Evolutionary conservation across 2,888 invertebrate genomes (phyloP).

Genomic region (Ichneumoninae sp.): DNA sequence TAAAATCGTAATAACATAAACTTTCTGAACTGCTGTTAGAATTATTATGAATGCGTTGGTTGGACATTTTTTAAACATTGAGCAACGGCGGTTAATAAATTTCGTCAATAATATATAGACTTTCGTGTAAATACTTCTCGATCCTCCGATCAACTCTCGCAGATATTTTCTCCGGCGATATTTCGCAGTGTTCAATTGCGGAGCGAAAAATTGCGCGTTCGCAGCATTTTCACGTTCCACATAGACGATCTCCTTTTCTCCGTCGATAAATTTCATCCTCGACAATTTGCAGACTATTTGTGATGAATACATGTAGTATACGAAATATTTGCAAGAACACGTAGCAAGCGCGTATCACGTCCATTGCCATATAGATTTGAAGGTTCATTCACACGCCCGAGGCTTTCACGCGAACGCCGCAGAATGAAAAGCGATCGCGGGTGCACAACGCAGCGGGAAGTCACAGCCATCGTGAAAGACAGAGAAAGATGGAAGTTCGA

Average conservation of each 20-base stretch:
- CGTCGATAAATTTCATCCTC: slow-evolving; percentile 45
- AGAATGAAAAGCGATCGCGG: slow-evolving; percentile 52
- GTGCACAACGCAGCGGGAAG: slow-evolving; percentile 5
- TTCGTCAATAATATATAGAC: slow-evolving; percentile 23
- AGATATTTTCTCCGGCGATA: slow-evolving; percentile 33
- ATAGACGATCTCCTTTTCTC: slow-evolving; percentile 45
- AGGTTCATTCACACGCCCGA: slow-evolving; percentile 58
- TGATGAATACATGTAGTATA: neutral
- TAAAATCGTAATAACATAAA: neutral
- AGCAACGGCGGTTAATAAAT: neutral
- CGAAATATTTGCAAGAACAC: slow-evolving; percentile 24
- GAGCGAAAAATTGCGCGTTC: slow-evolving; percentile 34
- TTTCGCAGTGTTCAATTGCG: slow-evolving; percentile 2
- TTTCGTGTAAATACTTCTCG: slow-evolving; percentile 33
- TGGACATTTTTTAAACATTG: neutral
- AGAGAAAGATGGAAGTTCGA: slow-evolving; percentile 59
- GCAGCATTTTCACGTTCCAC: slow-evolving; percentile 29
- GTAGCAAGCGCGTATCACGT: slow-evolving; percentile 25
- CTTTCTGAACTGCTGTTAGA: neutral
- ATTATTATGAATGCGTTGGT: neutral
- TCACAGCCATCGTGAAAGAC: slow-evolving; percentile 4
- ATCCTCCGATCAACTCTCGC: slow-evolving; percentile 9
- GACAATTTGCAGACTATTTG: neutral
- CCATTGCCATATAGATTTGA: slow-evolving; percentile 53
- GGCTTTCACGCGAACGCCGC: slow-evolving; percentile 52